Conservation (phyloP, 2,113 vertebrate species). For the Apeltes quadracus region DNA sequence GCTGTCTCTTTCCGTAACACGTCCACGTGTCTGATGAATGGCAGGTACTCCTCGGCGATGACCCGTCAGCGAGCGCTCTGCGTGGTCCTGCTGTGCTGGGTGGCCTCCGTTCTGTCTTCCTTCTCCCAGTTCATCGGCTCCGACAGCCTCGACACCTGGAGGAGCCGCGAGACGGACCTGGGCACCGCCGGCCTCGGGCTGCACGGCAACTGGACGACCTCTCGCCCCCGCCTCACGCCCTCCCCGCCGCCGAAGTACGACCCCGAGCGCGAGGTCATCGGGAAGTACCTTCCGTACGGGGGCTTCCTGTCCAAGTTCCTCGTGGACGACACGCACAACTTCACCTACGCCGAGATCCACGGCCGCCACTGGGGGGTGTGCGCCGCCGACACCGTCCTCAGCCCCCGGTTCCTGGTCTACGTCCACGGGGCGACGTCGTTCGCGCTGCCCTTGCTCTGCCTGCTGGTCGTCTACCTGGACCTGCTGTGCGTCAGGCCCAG, state of each 20-base stretch:
- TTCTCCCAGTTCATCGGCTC: constrained; percentile 81
- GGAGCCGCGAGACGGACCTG: background rate
- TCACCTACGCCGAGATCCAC: constrained; percentile 76
- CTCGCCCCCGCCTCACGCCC: constrained; percentile 29
- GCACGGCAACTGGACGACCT: constrained; percentile 66
- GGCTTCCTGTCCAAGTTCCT: constrained; percentile 82
- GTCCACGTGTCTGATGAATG: constrained; percentile 32
- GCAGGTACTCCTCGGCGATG: constrained; percentile 75
- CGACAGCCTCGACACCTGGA: constrained; percentile 63
- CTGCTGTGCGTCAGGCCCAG: constrained; percentile 64
- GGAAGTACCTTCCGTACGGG: constrained; percentile 71
- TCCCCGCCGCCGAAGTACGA: constrained; percentile 39
- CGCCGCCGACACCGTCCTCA: constrained; percentile 73
- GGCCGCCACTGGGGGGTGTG: constrained; percentile 79
- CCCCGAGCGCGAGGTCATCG: constrained; percentile 68
- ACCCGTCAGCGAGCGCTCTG: constrained; percentile 69
- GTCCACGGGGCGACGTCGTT: constrained; percentile 74
- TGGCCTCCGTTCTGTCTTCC: constrained; percentile 78
- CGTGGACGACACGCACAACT: constrained; percentile 66
- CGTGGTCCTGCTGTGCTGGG: constrained; percentile 78
- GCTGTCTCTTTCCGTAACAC: background rate
- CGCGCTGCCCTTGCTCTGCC: constrained; percentile 73
- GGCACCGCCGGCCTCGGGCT: constrained; percentile 50
- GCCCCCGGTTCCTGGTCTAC: constrained; percentile 76
- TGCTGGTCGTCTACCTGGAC: constrained; percentile 75